These are phyloP conservation scores for Hartigia nigra DNA, from an alignment of 2,888 invertebrate species.

Conservation along the genomic window DNA sequence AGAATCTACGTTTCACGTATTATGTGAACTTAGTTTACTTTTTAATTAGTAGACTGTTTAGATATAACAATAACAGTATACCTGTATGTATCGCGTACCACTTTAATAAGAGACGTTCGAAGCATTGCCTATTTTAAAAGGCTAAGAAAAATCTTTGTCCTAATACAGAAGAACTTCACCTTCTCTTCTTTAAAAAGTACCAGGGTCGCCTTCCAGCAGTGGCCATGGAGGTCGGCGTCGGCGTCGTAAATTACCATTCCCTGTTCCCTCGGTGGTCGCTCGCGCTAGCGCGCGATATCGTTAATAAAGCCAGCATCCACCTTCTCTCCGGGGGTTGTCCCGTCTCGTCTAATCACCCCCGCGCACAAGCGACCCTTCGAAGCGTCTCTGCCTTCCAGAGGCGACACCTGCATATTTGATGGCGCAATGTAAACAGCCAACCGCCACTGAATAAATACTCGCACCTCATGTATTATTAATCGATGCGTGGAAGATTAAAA, in stretches of 20 bases:
- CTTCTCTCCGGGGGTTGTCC: conserved; percentile 43
- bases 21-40: background rate
- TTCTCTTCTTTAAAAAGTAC: background rate
- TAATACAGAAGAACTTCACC: background rate
- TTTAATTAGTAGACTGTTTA: background rate
- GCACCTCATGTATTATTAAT: conserved; percentile 58
- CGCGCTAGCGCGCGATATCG: conserved; percentile 44
- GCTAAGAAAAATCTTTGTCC: background rate
- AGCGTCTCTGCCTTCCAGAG: conserved; percentile 27
- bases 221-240: conserved; percentile 20
- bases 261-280: background rate
- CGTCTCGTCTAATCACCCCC: conserved; percentile 62
- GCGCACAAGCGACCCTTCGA: conserved; percentile 26
- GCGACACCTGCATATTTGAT: conserved; percentile 64
- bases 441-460: conserved; percentile 57
- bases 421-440: conserved; percentile 55
- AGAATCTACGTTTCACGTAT: background rate
- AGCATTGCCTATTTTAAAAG: background rate
- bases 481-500: conserved; percentile 51
- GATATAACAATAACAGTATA: background rate
- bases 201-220: background rate
- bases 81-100: background rate
- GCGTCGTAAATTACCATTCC: conserved; percentile 58
- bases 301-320: conserved; percentile 58
- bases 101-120: background rate